phyloP scores from a whole-genome alignment of 2,113 vertebrate genomes.

The Illadopsis cleaveri region DNA sequence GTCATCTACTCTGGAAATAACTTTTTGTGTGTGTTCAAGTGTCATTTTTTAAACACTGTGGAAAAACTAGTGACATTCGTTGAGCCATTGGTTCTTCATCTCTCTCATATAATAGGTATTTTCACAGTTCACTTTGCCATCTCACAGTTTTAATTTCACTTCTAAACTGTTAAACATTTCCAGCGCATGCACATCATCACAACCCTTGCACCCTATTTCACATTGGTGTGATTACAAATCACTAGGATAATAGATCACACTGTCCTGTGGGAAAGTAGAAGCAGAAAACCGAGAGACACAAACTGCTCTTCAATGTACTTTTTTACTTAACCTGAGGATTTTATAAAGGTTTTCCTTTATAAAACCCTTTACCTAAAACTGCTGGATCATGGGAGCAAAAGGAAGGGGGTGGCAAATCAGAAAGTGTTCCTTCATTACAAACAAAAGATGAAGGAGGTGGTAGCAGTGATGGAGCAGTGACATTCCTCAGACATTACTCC shows the following conservation, averaged over 20 bases:
- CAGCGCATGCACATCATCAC: background rate
- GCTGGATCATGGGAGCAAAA: background rate
- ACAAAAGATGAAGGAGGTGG: background rate
- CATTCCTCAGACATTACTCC: background rate
- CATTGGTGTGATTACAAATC: background rate
- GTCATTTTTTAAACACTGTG: background rate
- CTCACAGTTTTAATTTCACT: background rate
- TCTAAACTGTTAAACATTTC: background rate
- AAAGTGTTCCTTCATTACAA: background rate
- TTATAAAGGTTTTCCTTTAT: too few relatives aligned
- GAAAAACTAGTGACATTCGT: background rate
- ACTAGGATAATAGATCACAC: background rate
- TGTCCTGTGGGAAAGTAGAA: background rate
- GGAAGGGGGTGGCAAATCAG: background rate
- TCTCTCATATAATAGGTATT: background rate
- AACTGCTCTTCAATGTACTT: background rate
- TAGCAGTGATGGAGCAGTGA: background rate
- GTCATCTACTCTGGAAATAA: background rate
- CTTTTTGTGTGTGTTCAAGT: background rate
- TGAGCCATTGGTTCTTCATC: background rate
- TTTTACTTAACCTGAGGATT: background rate
- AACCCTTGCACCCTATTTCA: background rate
- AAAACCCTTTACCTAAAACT: background rate
- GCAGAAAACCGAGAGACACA: background rate
- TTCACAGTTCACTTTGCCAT: background rate